Evolutionary conservation across 2,888 invertebrate species (phyloP), one percentile per base, ranked within the genome.

Genomic region (Nudaria mundana): DNA sequence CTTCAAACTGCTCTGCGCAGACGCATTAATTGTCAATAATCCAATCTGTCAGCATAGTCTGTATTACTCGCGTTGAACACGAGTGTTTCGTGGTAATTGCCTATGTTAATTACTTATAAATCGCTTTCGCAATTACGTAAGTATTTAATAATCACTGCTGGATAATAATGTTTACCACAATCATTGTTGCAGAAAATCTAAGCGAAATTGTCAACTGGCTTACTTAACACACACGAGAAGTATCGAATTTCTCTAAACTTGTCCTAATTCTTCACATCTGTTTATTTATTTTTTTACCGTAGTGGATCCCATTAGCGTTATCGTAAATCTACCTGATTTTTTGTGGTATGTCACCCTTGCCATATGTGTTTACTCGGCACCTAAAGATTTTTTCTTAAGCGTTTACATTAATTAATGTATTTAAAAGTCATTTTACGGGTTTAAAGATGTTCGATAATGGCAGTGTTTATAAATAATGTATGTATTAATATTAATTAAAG

Each of bases 301-400:
- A 24, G 49, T 42, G 26, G 14, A 37, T 35, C 55, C 50, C 49
- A 61, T 66, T 64, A 66, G 56, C 45, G 47, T 57, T 64, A 67
- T 69, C 64, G 48, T 65, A 31, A 68, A 65, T 66, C 66, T 76
- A 76, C 78, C 78, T 76, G 79, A 61, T 71, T 76, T 79, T 77
- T 79, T 76, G 63, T 59, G 26, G 23, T 10, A 30, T n/a, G n/a
- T n/a, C 37, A 56, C 45, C 62, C 57, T 48, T 44, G 42, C 61
- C 71, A 72, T 65, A 58, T 73, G 70, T 57, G 55, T 20, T 30
- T 25, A 15, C 15, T 2, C 22, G 23, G 41, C 39, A 37, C 29
- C 20, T 20, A 36, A 44, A 60, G 49, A 52, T 53, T 59, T 56
- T 44, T 14, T 18, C 30, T 12, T 37, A 30, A 40, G 40, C 34